These are phyloP conservation scores for Varroa destructor DNA, from an alignment of 1,140 invertebrate genomes.

Conservation along the genomic window DNA sequence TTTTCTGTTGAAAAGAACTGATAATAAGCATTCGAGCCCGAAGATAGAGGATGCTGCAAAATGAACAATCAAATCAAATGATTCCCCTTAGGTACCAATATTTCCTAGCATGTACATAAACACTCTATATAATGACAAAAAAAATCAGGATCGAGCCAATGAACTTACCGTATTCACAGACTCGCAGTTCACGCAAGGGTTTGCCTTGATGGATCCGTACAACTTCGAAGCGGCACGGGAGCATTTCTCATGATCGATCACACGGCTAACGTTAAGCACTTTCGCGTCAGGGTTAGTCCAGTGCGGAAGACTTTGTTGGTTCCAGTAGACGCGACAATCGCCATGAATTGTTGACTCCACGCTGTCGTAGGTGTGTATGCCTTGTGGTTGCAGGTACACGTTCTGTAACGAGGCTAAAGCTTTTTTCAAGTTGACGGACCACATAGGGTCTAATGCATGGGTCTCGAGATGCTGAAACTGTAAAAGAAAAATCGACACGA, in stretches of 20 bases:
- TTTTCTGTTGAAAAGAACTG: background rate
- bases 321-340: slow-evolving; percentile 14
- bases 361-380: background rate
- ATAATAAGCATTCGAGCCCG: background rate
- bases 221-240: background rate
- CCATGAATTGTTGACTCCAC: background rate
- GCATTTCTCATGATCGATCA: slow-evolving; percentile 16
- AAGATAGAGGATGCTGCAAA: slow-evolving; percentile 1
- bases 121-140: too few relatives aligned
- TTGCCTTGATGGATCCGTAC: slow-evolving; percentile 7
- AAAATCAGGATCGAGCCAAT: too few relatives aligned
- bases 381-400: background rate
- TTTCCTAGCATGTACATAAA: too few relatives aligned
- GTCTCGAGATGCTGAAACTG: slow-evolving; percentile 8
- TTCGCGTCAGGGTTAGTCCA: slow-evolving; percentile 8
- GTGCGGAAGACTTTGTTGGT: background rate
- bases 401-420: background rate
- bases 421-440: slow-evolving; percentile 16
- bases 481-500: slow-evolving; percentile 2
- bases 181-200: background rate
- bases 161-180: background rate
- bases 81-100: too few relatives aligned
- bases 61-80: too few relatives aligned
- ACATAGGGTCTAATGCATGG: background rate
- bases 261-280: background rate